Percentiles rank a stretch among this genome's conserved stretches.
These are phyloP conservation scores for Gonioctena quinquepunctata DNA, from an alignment of 1,140 invertebrate species.

Conservation along the genomic window DNA sequence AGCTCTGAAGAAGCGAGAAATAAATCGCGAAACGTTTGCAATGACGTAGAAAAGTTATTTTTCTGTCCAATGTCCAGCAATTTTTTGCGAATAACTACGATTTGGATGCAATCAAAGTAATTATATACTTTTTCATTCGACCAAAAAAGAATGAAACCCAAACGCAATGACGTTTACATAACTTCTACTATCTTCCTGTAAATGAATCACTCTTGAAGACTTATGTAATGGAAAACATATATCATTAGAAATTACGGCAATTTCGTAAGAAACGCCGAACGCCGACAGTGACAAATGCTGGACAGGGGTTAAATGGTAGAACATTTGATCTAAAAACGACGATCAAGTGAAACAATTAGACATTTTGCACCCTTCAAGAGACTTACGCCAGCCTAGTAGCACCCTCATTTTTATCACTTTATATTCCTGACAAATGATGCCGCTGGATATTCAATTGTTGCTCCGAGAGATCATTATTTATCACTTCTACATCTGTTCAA, in stretches of 20 bases:
- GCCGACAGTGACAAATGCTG: conserved; percentile 48
- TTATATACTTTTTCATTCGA: no score
- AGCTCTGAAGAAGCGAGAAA: no score
- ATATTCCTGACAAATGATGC: conserved; percentile 47
- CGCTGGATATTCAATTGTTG: conserved; percentile 41
- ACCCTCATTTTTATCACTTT: conserved; percentile 44
- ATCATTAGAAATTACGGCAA: conserved; percentile 43
- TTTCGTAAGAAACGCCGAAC: conserved; percentile 41
- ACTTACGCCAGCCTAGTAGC: conserved; percentile 6
- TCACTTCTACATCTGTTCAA: conserved; percentile 27
- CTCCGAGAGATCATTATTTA: conserved; percentile 34
- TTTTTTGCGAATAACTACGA: no score
- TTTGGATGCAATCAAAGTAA: no score
- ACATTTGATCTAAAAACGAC: conserved; percentile 37
- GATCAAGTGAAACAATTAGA: conserved; percentile 27
- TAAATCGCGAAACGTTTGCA: no score
- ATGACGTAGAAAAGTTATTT: no score
- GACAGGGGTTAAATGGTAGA: conserved; percentile 41
- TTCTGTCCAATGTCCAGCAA: no score
- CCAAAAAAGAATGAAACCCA: no score
- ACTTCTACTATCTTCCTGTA: conserved; percentile 49
- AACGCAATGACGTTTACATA: neutral
- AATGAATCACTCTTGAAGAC: conserved; percentile 52
- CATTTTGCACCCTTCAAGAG: conserved; percentile 24
- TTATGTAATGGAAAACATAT: conserved; percentile 54